These are phyloP conservation scores for Oxystoma pomonae DNA, from an alignment of 2,888 invertebrate species.

Conservation along the genomic window DNA sequence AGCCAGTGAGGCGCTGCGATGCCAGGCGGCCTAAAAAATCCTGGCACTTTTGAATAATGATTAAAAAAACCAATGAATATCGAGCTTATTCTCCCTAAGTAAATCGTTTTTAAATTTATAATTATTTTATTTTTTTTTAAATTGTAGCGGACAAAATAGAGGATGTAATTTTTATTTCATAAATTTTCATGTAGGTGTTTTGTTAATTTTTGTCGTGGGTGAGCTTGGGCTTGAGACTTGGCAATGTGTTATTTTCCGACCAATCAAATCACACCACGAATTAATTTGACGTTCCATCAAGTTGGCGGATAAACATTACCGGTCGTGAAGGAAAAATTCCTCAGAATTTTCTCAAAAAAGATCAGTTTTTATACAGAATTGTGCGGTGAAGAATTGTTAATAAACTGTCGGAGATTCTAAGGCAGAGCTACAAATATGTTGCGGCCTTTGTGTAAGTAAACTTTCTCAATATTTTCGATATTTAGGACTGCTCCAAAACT, in stretches of 20 bases:
- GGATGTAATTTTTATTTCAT: no score
- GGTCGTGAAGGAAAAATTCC: no score
- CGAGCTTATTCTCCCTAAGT: no score
- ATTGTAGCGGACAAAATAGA: no score
- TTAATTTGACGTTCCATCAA: constrained; percentile 7
- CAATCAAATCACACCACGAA: constrained; percentile 16
- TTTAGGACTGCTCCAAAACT: no score
- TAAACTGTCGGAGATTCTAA: constrained; percentile 7
- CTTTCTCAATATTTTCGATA: no score
- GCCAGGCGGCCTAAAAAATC: no score
- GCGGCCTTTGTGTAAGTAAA: constrained; percentile 11
- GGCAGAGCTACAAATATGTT: constrained; percentile 9
- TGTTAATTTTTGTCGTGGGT: not conserved
- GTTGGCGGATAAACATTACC: not conserved
- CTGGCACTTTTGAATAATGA: no score
- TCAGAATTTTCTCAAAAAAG: not conserved
- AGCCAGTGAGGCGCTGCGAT: no score
- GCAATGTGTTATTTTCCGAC: not conserved
- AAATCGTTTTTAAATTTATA: no score
- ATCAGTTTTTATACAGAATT: not conserved
- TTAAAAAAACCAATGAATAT: no score
- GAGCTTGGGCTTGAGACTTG: not conserved
- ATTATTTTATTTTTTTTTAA: no score
- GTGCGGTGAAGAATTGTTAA: not conserved
- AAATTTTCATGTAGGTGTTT: not conserved